These are phyloP conservation scores for Bombus pascuorum DNA, from an alignment of 1,140 invertebrate species.

Conservation along the genomic window DNA sequence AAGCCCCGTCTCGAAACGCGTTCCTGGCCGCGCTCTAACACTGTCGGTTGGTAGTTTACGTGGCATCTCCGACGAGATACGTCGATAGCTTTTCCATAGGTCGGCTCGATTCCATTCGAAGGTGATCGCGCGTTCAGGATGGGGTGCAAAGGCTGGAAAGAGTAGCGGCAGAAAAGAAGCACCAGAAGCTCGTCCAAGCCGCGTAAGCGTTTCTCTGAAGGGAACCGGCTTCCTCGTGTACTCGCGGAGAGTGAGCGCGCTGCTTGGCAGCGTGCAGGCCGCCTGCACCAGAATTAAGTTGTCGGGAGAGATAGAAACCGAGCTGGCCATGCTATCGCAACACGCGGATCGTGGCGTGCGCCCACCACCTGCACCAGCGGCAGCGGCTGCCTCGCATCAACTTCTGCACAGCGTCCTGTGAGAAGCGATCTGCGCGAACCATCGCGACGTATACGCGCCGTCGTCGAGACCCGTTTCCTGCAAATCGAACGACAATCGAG, in stretches of 20 bases:
- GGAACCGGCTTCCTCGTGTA: neutral
- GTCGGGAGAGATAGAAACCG: constrained; percentile 72
- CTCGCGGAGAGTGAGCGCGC: neutral
- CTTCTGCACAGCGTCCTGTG: neutral
- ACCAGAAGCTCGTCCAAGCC: neutral
- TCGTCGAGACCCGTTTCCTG: neutral
- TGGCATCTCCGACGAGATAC: constrained; percentile 4
- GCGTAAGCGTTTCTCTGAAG: neutral
- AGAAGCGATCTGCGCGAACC: constrained; percentile 15
- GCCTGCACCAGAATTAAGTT: constrained; percentile 74
- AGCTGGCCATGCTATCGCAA: constrained; percentile 72
- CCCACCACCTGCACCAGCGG: constrained; percentile 71
- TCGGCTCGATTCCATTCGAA: neutral
- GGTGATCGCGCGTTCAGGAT: neutral
- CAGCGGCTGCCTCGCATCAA: constrained; percentile 35
- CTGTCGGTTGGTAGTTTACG: constrained; percentile 8
- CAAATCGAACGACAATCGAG: constrained; percentile 7
- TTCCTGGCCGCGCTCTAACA: neutral
- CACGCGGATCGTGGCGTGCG: constrained; percentile 72
- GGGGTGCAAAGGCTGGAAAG: neutral
- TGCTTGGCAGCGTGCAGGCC: constrained; percentile 11
- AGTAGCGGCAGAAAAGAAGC: neutral
- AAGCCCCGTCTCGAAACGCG: neutral
- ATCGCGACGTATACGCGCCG: constrained; percentile 21
- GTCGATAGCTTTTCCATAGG: constrained; percentile 3